phyloP scores from a whole-genome alignment of 2,113 vertebrate genomes.

The Mus spicilegus region DNA sequence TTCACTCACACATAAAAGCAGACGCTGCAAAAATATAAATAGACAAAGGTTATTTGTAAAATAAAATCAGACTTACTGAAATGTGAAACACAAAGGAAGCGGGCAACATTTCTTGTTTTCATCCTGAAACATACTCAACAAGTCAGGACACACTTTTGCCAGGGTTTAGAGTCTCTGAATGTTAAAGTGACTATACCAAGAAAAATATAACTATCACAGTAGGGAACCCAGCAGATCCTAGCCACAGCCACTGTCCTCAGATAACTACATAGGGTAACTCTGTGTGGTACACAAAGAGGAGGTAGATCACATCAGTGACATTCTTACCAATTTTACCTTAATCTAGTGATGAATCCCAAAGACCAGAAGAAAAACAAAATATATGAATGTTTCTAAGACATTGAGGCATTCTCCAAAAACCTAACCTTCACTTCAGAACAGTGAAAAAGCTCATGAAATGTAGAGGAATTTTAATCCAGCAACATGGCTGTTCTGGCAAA shows the following conservation, averaged over 20 bases:
- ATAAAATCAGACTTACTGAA: background rate
- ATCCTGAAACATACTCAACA: background rate
- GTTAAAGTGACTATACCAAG: background rate
- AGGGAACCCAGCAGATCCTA: background rate
- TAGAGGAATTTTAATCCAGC: too few relatives aligned
- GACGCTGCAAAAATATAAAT: background rate
- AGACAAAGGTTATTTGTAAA: background rate
- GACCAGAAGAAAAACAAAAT: background rate
- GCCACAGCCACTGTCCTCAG: background rate
- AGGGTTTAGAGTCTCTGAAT: background rate
- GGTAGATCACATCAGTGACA: background rate
- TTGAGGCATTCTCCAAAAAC: background rate
- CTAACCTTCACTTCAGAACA: background rate
- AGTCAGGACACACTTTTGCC: background rate
- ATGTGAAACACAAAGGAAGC: background rate
- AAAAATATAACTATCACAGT: background rate
- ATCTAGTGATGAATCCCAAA: background rate
- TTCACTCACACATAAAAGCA: background rate
- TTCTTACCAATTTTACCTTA: slow-evolving; percentile 13
- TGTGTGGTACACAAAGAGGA: background rate
- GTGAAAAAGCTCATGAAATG: background rate
- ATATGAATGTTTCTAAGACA: background rate
- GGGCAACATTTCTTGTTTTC: background rate
- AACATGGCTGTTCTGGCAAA: too few relatives aligned
- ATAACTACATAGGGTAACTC: background rate